Percentiles rank a stretch among this genome's conserved stretches.
Conservation (phyloP, 2,113 vertebrate genomes). For the Himantopus leucocephalus region DNA sequence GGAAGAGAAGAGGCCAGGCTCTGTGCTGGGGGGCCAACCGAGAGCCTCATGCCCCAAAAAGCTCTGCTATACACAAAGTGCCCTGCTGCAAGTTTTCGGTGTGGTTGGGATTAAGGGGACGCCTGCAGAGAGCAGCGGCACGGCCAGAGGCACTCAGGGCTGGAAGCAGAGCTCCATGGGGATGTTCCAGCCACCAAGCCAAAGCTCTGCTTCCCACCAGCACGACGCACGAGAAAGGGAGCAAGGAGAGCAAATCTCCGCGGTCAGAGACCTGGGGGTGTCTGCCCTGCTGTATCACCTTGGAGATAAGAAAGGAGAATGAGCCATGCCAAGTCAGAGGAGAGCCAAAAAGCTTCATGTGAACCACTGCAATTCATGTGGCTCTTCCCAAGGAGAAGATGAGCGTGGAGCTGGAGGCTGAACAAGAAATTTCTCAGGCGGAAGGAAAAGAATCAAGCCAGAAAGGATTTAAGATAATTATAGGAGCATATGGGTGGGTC, state of each 20-base stretch:
- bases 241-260: neutral
- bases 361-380: fast-evolving
- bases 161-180: neutral
- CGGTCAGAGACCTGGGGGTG: fast-evolving
- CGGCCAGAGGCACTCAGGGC: neutral
- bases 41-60: neutral
- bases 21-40: neutral
- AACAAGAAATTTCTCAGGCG: neutral
- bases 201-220: neutral
- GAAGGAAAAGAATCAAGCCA: neutral
- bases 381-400: neutral
- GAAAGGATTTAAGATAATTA: neutral
- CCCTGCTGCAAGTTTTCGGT: neutral
- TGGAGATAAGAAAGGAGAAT: neutral
- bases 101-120: neutral
- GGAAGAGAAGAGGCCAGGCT: neutral
- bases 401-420: neutral
- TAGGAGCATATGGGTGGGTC: neutral
- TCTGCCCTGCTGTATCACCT: neutral
- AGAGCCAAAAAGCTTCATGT: neutral
- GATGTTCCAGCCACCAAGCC: neutral
- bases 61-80: neutral
- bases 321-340: neutral
- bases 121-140: neutral
- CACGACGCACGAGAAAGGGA: fast-evolving